phyloP scores from a whole-genome alignment of 1,140 invertebrate genomes.

The Cylas formicarius region DNA sequence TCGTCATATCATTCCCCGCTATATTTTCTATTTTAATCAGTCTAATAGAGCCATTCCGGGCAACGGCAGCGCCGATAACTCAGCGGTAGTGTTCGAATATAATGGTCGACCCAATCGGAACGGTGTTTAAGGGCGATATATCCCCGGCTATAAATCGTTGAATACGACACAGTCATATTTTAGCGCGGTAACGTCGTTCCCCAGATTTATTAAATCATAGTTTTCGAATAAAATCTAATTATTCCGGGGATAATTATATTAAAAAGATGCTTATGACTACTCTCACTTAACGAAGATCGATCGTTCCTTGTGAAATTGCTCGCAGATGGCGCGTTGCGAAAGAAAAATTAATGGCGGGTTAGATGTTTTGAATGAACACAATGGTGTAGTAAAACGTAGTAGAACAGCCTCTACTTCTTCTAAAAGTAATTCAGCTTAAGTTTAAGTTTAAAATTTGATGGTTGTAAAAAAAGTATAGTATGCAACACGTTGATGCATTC shows the following conservation, averaged over 20 bases:
- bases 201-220: slow-evolving; percentile 37
- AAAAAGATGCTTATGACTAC: slow-evolving; percentile 28
- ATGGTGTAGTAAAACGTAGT: too few relatives aligned
- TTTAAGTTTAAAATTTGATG: too few relatives aligned
- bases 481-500: too few relatives aligned
- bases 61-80: slow-evolving; percentile 29
- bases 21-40: slow-evolving; percentile 30
- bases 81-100: slow-evolving; percentile 7
- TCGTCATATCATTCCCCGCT: slow-evolving; percentile 1
- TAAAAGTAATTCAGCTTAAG: too few relatives aligned
- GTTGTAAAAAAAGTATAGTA: too few relatives aligned
- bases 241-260: slow-evolving; percentile 33
- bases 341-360: too few relatives aligned
- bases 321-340: too few relatives aligned
- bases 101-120: slow-evolving; percentile 14
- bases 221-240: slow-evolving; percentile 29
- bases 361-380: too few relatives aligned
- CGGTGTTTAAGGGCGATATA: slow-evolving; percentile 13
- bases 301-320: too few relatives aligned
- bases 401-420: too few relatives aligned
- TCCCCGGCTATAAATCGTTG: slow-evolving; percentile 21
- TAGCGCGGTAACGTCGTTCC: slow-evolving; percentile 37
- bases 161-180: slow-evolving; percentile 35
- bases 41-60: slow-evolving; percentile 29
- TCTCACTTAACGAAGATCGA: slow-evolving; percentile 30